A percentile compares a stretch with the other conserved stretches of the same genome.
phyloP scores from a whole-genome alignment of 2,797 vertebrate species.

The Adelosebastes latens region DNA sequence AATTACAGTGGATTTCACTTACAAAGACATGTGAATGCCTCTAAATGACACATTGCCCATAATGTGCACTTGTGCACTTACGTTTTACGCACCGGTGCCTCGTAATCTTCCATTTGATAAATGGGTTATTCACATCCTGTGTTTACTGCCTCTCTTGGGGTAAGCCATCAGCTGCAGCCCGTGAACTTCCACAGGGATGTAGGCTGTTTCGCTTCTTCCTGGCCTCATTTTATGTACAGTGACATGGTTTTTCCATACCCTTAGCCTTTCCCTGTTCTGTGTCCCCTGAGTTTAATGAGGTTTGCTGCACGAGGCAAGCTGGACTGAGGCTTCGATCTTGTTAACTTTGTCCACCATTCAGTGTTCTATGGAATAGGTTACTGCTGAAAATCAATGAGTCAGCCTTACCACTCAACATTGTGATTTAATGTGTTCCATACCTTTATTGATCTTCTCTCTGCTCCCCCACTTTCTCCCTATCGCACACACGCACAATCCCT shows the following conservation, averaged over 20 bases:
- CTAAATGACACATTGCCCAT: slow-evolving; percentile 13
- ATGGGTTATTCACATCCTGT: slow-evolving; percentile 15
- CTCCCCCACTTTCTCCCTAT: neutral
- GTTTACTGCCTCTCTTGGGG: slow-evolving; percentile 1
- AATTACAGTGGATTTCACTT: slow-evolving; percentile 12
- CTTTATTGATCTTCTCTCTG: slow-evolving; percentile 52
- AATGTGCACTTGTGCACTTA: neutral
- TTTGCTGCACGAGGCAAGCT: slow-evolving; percentile 31
- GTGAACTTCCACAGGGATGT: slow-evolving; percentile 3
- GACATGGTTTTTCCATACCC: slow-evolving; percentile 3
- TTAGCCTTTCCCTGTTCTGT: neutral
- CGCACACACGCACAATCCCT: neutral
- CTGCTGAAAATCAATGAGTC: slow-evolving; percentile 62
- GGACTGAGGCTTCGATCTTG: slow-evolving; percentile 44
- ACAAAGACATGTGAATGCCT: neutral
- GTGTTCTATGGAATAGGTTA: slow-evolving; percentile 44
- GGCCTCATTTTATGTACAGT: slow-evolving; percentile 9
- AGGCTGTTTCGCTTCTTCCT: slow-evolving; percentile 6
- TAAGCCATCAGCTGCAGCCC: neutral
- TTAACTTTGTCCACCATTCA: slow-evolving; percentile 62
- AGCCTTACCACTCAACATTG: slow-evolving; percentile 57
- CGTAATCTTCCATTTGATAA: slow-evolving; percentile 13
- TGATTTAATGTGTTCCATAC: slow-evolving; percentile 63
- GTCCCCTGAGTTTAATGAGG: slow-evolving; percentile 45
- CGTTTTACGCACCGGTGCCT: neutral